Conservation (phyloP, 2,113 vertebrate species). For the Oryctolagus cuniculus region mOryCun1.1 NC_091432.1:149412501-149413000, state of each 20-base stretch:
- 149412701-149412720: background rate
- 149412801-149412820: background rate
- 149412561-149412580: background rate
- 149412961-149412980: no score
- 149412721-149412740: background rate
- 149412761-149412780: background rate
- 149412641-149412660: background rate
- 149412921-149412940: no score
- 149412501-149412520: background rate
- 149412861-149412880: no score
- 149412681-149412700: background rate
- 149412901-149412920: no score
- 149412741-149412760: background rate
- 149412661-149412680: background rate
- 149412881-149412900: no score
- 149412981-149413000: no score
- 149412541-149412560: background rate
- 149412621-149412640: background rate
- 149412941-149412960: no score
- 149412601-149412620: background rate
- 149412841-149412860: no score
- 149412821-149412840: background rate
- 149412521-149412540: background rate
- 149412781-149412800: background rate
- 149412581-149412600: background rate